A percentile compares a stretch with the other conserved stretches of the same genome.
Conservation (phyloP, 2,113 vertebrate genomes). For the Aphelocoma coerulescens region DNA sequence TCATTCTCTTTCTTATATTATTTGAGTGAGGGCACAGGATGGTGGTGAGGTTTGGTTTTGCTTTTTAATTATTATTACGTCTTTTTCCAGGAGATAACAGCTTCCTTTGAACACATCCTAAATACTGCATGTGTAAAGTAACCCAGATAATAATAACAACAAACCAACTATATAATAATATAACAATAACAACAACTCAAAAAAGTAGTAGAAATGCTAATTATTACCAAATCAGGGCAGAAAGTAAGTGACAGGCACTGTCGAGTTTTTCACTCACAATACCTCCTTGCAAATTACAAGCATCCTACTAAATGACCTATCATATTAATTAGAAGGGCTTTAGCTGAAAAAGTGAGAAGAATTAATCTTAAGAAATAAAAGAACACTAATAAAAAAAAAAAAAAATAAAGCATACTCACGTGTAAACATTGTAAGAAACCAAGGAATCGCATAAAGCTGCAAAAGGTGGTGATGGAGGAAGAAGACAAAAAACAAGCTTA, state of each 20-base stretch:
- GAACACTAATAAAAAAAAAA: neutral
- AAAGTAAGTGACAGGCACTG: neutral
- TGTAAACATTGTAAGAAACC: constrained; percentile 99
- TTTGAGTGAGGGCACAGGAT: neutral
- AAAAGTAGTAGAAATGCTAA: neutral
- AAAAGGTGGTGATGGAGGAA: neutral
- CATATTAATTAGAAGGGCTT: neutral
- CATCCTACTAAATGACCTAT: neutral
- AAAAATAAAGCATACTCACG: constrained; percentile 82
- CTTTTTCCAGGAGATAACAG: neutral
- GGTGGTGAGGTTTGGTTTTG: neutral
- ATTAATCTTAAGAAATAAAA: neutral
- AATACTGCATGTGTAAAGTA: neutral
- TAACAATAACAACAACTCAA: neutral
- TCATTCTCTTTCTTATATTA: neutral
- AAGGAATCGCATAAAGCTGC: constrained; percentile 97
- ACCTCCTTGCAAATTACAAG: neutral
- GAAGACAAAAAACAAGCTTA: neutral
- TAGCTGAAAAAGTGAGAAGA: neutral
- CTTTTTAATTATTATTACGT: neutral
- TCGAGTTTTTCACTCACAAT: neutral
- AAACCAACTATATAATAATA: neutral
- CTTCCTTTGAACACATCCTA: neutral
- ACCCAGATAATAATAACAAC: neutral
- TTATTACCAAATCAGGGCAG: neutral